Percentiles rank a stretch among this genome's conserved stretches.
These are phyloP conservation scores for Notodonta dromedarius DNA, from an alignment of 2,888 invertebrate species.

Conservation along the genomic window DNA sequence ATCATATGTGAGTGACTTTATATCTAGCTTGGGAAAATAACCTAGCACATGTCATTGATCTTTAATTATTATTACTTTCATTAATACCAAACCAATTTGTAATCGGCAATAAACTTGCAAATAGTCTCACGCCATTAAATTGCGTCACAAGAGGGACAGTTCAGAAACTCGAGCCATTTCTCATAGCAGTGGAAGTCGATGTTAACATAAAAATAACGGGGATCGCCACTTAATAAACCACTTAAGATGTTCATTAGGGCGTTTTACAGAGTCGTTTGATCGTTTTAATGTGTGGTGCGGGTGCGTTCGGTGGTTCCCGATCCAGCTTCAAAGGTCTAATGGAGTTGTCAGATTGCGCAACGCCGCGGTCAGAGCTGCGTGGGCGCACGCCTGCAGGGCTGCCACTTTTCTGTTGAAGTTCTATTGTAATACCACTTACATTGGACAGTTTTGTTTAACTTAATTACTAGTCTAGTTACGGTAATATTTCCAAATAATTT, in stretches of 20 bases:
- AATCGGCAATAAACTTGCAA: constrained; percentile 29
- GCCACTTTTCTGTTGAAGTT: constrained; percentile 24
- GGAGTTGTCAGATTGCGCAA: constrained; percentile 78
- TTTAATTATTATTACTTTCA: background rate
- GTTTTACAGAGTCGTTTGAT: constrained; percentile 70
- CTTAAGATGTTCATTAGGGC: constrained; percentile 79
- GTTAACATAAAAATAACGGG: constrained; percentile 79
- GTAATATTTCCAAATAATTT: too few species aligned
- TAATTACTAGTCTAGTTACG: too few species aligned
- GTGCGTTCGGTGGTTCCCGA: constrained; percentile 45
- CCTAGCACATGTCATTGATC: background rate
- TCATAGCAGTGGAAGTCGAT: constrained; percentile 57
- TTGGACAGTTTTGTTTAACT: background rate
- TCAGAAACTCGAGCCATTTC: constrained; percentile 44
- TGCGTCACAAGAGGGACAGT: constrained; percentile 36
- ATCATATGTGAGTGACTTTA: background rate
- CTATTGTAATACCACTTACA: background rate
- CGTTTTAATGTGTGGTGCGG: constrained; percentile 70
- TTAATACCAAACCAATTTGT: background rate
- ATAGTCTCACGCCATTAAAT: constrained; percentile 36
- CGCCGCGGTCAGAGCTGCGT: constrained; percentile 62
- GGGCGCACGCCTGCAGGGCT: constrained; percentile 60
- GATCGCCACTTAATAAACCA: constrained; percentile 80
- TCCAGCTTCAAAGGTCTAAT: constrained; percentile 63
- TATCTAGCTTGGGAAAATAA: background rate